A percentile compares a stretch with the other conserved stretches of the same genome.
phyloP scores from a whole-genome alignment of 1,140 invertebrate genomes.

The Delia radicum region DNA sequence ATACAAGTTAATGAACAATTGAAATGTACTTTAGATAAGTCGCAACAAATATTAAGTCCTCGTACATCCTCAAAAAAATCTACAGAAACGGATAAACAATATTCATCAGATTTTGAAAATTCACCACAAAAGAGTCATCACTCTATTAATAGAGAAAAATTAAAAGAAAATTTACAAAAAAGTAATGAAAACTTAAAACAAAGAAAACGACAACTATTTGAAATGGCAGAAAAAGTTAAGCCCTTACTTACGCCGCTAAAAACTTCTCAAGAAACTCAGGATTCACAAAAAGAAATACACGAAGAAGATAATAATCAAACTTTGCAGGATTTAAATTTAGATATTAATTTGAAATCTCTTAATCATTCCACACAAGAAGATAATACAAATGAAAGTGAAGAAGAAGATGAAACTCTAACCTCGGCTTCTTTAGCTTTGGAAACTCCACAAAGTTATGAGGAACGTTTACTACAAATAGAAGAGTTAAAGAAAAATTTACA shows the following conservation, averaged over 20 bases:
- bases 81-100: not conserved
- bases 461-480: conserved; percentile 17
- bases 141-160: not conserved
- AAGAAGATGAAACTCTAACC: not conserved
- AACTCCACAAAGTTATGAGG: not conserved
- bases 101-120: conserved; percentile 29
- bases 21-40: conserved; percentile 29
- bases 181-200: not conserved
- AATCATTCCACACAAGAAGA: not conserved
- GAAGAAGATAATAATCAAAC: not conserved
- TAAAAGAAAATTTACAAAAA: not conserved
- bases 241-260: not conserved
- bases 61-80: not conserved
- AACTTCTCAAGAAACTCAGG: not conserved
- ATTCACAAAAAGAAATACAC: not conserved
- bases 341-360: not conserved
- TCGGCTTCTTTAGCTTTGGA: not conserved
- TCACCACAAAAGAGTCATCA: not conserved
- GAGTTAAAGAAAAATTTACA: conserved; percentile 9
- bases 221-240: conserved; percentile 14
- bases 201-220: conserved; percentile 5
- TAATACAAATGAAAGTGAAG: not conserved
- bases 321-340: conserved; percentile 2
- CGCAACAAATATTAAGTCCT: conserved; percentile 27
- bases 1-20: conserved; percentile 37